Evolutionary conservation across 2,113 vertebrate species (phyloP).

Genomic region (Calyptommatus sinebrachiatus): DNA sequence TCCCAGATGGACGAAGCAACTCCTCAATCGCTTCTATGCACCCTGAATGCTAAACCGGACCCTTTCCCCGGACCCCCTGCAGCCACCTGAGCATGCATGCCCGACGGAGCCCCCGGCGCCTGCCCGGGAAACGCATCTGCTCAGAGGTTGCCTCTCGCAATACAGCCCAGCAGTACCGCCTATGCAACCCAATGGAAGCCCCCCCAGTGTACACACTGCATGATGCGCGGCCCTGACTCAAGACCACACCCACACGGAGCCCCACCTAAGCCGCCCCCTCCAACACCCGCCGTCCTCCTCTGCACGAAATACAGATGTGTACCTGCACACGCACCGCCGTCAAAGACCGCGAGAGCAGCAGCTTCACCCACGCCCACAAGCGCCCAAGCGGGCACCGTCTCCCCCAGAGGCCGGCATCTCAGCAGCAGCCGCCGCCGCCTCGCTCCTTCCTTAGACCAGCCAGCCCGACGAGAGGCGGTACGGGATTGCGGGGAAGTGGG

Average conservation of each 20-base stretch:
- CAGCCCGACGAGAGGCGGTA: neutral
- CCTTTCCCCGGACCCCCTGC: too few relatives aligned
- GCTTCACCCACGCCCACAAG: neutral
- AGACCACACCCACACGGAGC: conserved; percentile 7
- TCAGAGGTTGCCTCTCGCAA: too few relatives aligned
- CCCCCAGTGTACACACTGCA: neutral
- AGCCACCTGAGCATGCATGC: too few relatives aligned
- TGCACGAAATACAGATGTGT: too few relatives aligned
- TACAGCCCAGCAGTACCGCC: neutral
- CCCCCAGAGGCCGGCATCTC: neutral
- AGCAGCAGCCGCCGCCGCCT: neutral
- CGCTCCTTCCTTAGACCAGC: too few relatives aligned
- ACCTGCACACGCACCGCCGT: neutral
- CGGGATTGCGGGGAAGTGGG: conserved; percentile 5
- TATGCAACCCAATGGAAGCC: neutral
- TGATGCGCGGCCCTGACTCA: neutral
- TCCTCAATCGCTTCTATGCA: too few relatives aligned
- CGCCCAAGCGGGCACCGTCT: neutral
- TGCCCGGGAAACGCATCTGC: too few relatives aligned
- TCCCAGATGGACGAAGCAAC: too few relatives aligned
- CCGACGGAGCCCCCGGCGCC: too few relatives aligned
- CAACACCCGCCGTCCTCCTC: neutral
- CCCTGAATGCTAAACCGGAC: too few relatives aligned
- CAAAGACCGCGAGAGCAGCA: neutral
- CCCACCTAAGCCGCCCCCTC: neutral